These are phyloP conservation scores for Rotaria macrura DNA, from an alignment of 2,888 invertebrate genomes.

Conservation along the genomic window DNA sequence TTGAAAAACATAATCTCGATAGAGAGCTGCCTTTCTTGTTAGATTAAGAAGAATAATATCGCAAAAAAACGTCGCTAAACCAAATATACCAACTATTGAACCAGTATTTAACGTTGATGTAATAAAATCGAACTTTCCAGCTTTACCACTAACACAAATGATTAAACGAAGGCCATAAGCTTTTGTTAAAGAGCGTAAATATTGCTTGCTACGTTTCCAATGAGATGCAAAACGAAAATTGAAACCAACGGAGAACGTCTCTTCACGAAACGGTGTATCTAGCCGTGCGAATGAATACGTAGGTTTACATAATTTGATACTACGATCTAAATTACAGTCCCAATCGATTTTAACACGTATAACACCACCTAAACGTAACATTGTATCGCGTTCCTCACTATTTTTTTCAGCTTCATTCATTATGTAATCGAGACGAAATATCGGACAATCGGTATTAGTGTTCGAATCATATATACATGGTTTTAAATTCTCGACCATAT, in stretches of 20 bases:
- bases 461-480: background rate
- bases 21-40: background rate
- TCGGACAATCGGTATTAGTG: conserved; percentile 43
- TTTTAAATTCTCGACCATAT: conserved; percentile 16
- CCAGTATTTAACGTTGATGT: conserved; percentile 53
- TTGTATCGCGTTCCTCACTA: conserved; percentile 33
- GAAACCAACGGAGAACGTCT: conserved; percentile 35
- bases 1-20: background rate
- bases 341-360: conserved; percentile 51
- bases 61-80: background rate
- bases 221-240: conserved; percentile 41
- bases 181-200: conserved; percentile 48
- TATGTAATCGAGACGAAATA: conserved; percentile 51
- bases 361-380: conserved; percentile 45
- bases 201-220: conserved; percentile 47
- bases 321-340: conserved; percentile 53
- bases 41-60: background rate
- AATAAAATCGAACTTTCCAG: conserved; percentile 52
- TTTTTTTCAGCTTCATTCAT: conserved; percentile 39
- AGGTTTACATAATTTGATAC: conserved; percentile 49
- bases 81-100: conserved; percentile 38
- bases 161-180: conserved; percentile 53
- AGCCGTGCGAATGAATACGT: conserved; percentile 51
- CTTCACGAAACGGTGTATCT: conserved; percentile 40
- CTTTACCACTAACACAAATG: conserved; percentile 50